phyloP scores from a whole-genome alignment of 2,888 invertebrate genomes.

The Philaethria dido region DNA sequence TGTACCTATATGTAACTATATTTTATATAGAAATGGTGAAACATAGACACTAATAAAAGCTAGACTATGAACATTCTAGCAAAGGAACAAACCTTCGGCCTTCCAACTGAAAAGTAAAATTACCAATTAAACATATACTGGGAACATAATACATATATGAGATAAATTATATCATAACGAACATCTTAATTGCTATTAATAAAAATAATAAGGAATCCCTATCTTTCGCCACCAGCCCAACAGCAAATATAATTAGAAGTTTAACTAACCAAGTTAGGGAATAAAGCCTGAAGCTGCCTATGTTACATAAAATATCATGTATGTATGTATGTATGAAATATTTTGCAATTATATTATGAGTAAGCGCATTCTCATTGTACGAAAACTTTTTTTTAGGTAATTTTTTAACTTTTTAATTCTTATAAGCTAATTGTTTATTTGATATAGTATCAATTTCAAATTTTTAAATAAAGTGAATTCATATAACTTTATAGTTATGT shows the following conservation, averaged over 20 bases:
- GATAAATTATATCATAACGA: conserved; percentile 54
- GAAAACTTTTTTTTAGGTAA: background rate
- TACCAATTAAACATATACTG: background rate
- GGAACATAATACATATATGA: background rate
- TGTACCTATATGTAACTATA: too few relatives aligned
- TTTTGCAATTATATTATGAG: background rate
- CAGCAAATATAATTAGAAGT: conserved; percentile 13
- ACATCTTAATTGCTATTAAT: conserved; percentile 73
- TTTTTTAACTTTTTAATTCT: background rate
- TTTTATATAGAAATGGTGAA: too few relatives aligned
- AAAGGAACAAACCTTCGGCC: background rate
- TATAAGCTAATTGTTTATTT: too few relatives aligned
- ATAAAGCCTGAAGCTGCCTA: background rate
- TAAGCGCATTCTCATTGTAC: background rate
- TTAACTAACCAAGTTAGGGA: background rate
- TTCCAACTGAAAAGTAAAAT: background rate
- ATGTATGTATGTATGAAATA: background rate
- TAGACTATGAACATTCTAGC: background rate
- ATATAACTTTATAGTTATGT: too few relatives aligned
- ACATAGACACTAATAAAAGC: too few relatives aligned
- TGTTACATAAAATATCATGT: background rate
- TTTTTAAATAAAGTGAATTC: too few relatives aligned
- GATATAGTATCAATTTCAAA: too few relatives aligned
- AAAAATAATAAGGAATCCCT: conserved; percentile 52
- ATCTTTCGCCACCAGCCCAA: conserved; percentile 31